phyloP scores from a whole-genome alignment of 1,140 invertebrate genomes.

The Microvelia longipes region DNA sequence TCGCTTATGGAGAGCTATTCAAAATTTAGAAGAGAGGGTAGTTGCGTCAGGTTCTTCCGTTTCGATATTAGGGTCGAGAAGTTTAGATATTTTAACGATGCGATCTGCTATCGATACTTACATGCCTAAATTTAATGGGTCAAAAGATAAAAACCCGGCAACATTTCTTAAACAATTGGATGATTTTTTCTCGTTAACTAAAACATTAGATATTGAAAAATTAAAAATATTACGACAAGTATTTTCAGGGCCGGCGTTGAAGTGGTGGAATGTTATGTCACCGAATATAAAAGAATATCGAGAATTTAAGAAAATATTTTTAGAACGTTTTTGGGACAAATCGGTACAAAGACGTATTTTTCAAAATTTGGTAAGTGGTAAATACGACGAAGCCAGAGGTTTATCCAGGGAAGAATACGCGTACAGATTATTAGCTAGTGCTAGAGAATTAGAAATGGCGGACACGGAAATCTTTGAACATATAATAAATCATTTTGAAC shows the following conservation, averaged over 20 bases:
- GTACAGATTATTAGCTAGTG: not conserved
- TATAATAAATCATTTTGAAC: not conserved
- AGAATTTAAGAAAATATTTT: not conserved
- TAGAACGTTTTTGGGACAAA: not conserved
- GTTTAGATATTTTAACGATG: not conserved
- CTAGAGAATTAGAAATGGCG: not conserved
- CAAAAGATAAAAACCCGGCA: not conserved
- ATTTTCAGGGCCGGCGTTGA: not conserved
- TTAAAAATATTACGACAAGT: not conserved
- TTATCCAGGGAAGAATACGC: not conserved
- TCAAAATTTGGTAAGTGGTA: not conserved
- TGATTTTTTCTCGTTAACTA: not conserved
- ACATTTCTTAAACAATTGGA: not conserved
- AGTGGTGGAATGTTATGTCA: not conserved
- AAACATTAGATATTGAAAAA: not conserved
- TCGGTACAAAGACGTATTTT: not conserved
- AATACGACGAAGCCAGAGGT: not conserved
- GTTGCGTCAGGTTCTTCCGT: not conserved
- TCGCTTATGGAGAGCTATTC: not conserved
- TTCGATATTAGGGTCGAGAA: not conserved
- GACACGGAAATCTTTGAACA: not conserved
- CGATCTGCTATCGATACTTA: not conserved
- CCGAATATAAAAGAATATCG: not conserved
- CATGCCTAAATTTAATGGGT: not conserved
- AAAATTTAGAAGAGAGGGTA: not conserved